Base-by-base conservation (phyloP, 2,113 vertebrate genomes). In the Mobula birostris region DNA sequence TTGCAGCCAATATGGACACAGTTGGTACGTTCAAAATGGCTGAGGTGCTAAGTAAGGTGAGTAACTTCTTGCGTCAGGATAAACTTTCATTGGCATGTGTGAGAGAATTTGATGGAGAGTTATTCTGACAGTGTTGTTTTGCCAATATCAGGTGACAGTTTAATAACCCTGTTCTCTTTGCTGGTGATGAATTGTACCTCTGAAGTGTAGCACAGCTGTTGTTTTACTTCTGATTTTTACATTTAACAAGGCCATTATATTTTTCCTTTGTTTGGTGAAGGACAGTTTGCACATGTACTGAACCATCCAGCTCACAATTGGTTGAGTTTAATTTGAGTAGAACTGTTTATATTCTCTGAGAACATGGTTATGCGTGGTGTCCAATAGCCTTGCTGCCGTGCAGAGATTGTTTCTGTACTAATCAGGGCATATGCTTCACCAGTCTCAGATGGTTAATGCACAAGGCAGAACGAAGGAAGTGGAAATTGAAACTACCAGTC, bases 1-100 rank as follows among this genome's bases (percentile, higher is more conserved):
- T 99, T 48, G 99, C 98, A 63, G 98, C 99, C 94, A 99, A 99
- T 96, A 99, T 99, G 99, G 99, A 99, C 96, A 99, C 99, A 6
- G 99, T 99, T 48, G 99, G 99, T 19, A 99, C 99, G 0, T 99
- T 99, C 96, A 98, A 99, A 96, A 99, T 99, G 98, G 99, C 99
- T 0, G 97, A 95, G 82, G 97, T 98, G 94, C 97, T 99, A 96
- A 97, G 98, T 95, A 98, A 98, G 97, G 99, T 99, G 96, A 96
- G 96, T 96, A 14, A 2, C 27, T 70, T 24, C 32, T 94, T 88
- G 58, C 61, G 74, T 87, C 29, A 2, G 40, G 36, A 87, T 56
- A 93, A 12, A 93, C 24, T 56, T 66, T 68, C 68, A 9, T 66
- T 12, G 66, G 32, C 68, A 11, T 68, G 63, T 63, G 36, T 36